phyloP scores from a whole-genome alignment of 2,113 vertebrate genomes.

The Pavo muticus region DNA sequence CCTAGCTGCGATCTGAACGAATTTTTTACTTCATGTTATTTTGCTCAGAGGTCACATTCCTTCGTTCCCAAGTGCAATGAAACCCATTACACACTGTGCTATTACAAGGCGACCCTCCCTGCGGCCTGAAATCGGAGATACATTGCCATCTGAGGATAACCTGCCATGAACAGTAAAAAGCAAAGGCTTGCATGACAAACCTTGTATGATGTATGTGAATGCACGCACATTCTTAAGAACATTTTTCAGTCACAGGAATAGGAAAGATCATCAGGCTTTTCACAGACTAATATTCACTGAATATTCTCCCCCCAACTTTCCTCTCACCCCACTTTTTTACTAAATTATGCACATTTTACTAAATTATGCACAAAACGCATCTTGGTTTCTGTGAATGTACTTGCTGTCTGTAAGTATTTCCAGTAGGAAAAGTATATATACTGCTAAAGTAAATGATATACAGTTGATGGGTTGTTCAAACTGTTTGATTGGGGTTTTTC shows the following conservation, averaged over 20 bases:
- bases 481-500: background rate
- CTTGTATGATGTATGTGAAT: accelerated
- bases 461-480: background rate
- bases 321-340: background rate
- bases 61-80: constrained; percentile 61
- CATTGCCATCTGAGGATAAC: background rate
- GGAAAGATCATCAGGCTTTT: background rate
- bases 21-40: constrained; percentile 65
- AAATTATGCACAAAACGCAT: background rate
- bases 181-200: background rate
- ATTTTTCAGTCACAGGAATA: background rate
- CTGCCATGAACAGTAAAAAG: constrained; percentile 14
- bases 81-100: constrained; percentile 40
- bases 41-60: constrained; percentile 75
- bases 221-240: accelerated
- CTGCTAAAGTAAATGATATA: background rate
- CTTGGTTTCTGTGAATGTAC: background rate
- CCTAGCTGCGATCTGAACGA: background rate
- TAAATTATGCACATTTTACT: background rate
- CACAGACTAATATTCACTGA: background rate
- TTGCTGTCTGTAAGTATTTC: background rate
- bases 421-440: background rate
- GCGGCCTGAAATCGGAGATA: constrained; percentile 46
- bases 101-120: constrained; percentile 45
- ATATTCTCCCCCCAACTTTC: background rate